These are phyloP conservation scores for Tethya wilhelma DNA, from an alignment of 37 sponge, comb jelly and placozoan genomes.

Conservation along the genomic window DNA sequence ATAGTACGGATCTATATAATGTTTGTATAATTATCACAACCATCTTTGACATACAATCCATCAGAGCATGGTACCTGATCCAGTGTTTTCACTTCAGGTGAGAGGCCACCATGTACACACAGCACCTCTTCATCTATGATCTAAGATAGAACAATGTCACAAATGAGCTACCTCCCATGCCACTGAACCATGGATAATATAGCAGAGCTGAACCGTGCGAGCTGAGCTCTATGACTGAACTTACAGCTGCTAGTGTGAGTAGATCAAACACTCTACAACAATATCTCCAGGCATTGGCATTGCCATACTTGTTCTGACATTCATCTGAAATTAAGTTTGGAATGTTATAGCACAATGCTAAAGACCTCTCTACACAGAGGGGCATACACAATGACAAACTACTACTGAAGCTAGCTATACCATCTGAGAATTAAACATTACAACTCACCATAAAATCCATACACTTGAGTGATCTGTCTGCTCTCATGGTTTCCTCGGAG, in stretches of 20 bases:
- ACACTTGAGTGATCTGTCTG: conserved; percentile 98
- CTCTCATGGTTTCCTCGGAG: conserved; percentile 98
- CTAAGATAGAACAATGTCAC: conserved; percentile 24
- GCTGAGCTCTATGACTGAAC: conserved; percentile 21
- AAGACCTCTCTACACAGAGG: too few relatives aligned
- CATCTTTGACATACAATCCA: not conserved
- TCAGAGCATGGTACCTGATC: conserved; percentile 79
- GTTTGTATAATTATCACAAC: not conserved
- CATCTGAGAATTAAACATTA: not conserved
- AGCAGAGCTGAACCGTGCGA: not conserved
- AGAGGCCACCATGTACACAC: conserved; percentile 99
- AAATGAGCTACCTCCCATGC: too few relatives aligned
- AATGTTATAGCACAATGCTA: too few relatives aligned
- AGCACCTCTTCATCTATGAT: conserved; percentile 97
- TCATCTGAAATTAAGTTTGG: conserved; percentile 72
- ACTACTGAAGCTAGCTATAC: not conserved
- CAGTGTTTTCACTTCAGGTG: conserved; percentile 96
- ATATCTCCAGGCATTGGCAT: conserved; percentile 98
- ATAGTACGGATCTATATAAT: conserved; percentile 85
- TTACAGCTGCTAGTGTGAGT: conserved; percentile 97
- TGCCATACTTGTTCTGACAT: conserved; percentile 98
- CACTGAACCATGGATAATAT: not conserved
- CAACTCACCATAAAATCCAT: conserved; percentile 98
- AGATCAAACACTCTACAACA: conserved; percentile 97
- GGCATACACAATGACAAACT: too few relatives aligned